Conservation (phyloP, 2,888 invertebrate species). For the Drosophila niveifrons region DNA sequence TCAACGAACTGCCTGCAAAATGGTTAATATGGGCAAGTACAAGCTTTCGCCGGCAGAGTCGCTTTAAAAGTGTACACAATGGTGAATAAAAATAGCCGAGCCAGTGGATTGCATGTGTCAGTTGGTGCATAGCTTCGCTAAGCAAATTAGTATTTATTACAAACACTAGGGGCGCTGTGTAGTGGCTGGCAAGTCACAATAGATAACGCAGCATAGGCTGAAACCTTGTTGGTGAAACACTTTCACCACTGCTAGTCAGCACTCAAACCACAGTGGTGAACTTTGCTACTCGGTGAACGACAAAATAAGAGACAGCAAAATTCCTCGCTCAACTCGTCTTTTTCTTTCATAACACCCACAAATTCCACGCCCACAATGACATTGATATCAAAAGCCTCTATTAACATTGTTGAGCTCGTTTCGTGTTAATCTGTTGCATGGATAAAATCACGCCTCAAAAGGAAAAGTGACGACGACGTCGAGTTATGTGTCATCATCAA, state of each 20-base stretch:
- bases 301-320: neutral
- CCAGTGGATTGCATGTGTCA: neutral
- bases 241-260: neutral
- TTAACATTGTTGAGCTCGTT: conserved; percentile 46
- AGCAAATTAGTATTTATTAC: neutral
- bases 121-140: neutral
- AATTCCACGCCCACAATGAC: conserved; percentile 10
- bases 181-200: neutral
- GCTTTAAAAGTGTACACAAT: neutral
- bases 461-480: neutral
- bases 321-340: neutral
- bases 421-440: conserved; percentile 43
- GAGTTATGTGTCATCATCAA: conserved; percentile 6
- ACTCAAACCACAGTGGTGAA: neutral
- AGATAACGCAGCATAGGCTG: neutral
- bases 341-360: neutral
- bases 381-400: conserved; percentile 51
- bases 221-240: neutral
- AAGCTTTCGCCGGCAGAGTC: neutral
- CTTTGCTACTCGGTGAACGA: neutral
- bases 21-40: neutral
- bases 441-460: conserved; percentile 5
- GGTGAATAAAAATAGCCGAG: neutral
- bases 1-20: neutral
- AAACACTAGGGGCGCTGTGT: neutral